Percentiles rank a stretch among this genome's conserved stretches.
Evolutionary conservation across 2,797 vertebrate species (phyloP).

Genomic region (Macrochelys suwanniensis): DNA sequence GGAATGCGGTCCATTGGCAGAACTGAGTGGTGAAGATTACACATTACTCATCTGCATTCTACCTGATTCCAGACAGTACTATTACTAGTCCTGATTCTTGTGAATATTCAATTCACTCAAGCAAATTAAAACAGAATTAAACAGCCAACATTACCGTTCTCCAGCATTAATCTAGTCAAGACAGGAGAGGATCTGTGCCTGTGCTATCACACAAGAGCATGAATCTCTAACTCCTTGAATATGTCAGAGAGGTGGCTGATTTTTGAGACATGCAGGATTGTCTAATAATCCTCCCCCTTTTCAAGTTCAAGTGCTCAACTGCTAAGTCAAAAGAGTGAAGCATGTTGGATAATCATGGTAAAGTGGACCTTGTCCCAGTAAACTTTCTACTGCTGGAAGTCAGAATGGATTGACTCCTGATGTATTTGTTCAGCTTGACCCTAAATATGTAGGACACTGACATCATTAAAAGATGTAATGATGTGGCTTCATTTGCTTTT

Average conservation of each 20-base stretch:
- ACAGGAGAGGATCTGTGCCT: constrained; percentile 16
- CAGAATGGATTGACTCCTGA: not conserved
- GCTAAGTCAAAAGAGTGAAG: not conserved
- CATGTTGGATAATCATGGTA: not conserved
- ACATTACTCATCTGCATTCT: not conserved
- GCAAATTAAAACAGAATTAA: not conserved
- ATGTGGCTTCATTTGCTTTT: not conserved
- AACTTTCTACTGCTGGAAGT: constrained; percentile 22
- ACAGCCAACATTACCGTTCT: not conserved
- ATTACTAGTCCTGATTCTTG: not conserved
- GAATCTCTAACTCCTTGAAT: not conserved
- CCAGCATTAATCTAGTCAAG: not conserved
- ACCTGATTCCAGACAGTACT: not conserved
- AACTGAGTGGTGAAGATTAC: not conserved
- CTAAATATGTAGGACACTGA: not conserved
- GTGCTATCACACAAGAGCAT: fast-evolving
- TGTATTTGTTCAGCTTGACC: not conserved
- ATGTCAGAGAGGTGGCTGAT: not conserved
- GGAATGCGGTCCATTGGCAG: not conserved
- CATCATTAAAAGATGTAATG: not conserved
- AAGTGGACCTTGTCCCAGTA: not conserved
- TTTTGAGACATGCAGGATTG: not conserved
- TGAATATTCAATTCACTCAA: not conserved
- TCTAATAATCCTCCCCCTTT: not conserved
- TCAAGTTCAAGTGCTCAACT: not conserved